Evolutionary conservation across 2,113 vertebrate genomes (phyloP).

Genomic region (Lathamus discolor): DNA sequence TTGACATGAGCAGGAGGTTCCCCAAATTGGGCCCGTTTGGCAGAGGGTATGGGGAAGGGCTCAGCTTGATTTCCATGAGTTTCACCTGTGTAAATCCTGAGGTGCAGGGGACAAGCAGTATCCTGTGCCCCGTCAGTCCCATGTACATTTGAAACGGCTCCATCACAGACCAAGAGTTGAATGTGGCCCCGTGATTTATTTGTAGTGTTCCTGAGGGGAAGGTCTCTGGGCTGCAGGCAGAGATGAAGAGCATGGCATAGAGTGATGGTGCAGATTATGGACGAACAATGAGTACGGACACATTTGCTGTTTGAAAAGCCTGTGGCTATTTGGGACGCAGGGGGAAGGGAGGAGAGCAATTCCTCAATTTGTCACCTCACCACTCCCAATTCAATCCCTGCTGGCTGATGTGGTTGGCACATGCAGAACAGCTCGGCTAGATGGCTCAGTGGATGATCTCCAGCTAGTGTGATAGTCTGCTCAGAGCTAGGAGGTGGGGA

Average conservation of each 20-base stretch:
- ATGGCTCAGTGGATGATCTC: background rate
- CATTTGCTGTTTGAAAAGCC: accelerated
- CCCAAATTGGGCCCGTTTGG: accelerated
- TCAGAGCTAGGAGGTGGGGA: background rate
- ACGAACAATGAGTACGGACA: accelerated
- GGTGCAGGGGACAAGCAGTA: background rate
- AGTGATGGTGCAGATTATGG: background rate
- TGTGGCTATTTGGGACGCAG: background rate
- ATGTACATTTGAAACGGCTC: background rate
- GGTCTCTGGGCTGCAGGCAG: background rate
- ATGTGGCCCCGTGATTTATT: background rate
- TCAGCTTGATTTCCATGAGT: background rate
- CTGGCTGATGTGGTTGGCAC: background rate
- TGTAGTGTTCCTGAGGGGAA: background rate
- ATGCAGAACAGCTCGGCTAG: background rate
- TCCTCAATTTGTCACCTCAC: background rate
- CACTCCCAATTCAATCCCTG: background rate
- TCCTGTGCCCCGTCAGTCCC: background rate
- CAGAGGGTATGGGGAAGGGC: background rate
- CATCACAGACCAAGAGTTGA: background rate
- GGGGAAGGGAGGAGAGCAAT: background rate
- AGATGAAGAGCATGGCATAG: accelerated
- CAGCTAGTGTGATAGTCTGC: background rate
- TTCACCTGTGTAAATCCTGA: background rate
- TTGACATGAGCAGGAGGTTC: background rate